Conservation (phyloP, 2,888 invertebrate genomes). For the Ephialtes manifestator region DNA sequence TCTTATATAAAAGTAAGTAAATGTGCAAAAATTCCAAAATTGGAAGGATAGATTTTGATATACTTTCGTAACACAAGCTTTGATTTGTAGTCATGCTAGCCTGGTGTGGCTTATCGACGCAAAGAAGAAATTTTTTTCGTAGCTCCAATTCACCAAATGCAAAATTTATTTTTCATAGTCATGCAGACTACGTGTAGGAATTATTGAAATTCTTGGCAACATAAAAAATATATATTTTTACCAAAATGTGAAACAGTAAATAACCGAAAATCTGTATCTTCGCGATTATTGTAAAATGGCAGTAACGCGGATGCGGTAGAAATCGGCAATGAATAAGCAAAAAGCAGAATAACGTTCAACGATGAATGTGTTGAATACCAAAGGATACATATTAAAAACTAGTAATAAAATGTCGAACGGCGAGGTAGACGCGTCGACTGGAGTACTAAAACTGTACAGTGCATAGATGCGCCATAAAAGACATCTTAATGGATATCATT, state of each 20-base stretch:
- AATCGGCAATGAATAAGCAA: neutral
- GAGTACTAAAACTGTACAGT: neutral
- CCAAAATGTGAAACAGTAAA: neutral
- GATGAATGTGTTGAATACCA: neutral
- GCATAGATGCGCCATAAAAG: conserved; percentile 15
- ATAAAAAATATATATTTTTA: neutral
- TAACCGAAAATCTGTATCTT: neutral
- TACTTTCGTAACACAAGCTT: too few species aligned
- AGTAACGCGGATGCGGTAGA: too few species aligned
- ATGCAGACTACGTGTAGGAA: neutral
- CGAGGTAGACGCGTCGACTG: neutral
- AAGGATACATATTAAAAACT: conserved; percentile 15
- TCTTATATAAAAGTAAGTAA: neutral
- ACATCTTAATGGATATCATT: conserved; percentile 45
- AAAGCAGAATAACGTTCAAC: neutral
- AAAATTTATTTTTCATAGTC: neutral
- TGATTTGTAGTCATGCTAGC: too few species aligned
- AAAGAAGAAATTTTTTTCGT: neutral
- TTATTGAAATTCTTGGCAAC: neutral
- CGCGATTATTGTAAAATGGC: neutral
- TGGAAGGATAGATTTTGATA: too few species aligned
- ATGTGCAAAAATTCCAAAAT: too few species aligned
- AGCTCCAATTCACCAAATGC: neutral
- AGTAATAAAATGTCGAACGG: conserved; percentile 6
- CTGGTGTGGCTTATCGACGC: too few species aligned